Evolutionary conservation across 2,113 vertebrate species (phyloP).

Genomic region (Heterotilapia buettikoferi): DNA sequence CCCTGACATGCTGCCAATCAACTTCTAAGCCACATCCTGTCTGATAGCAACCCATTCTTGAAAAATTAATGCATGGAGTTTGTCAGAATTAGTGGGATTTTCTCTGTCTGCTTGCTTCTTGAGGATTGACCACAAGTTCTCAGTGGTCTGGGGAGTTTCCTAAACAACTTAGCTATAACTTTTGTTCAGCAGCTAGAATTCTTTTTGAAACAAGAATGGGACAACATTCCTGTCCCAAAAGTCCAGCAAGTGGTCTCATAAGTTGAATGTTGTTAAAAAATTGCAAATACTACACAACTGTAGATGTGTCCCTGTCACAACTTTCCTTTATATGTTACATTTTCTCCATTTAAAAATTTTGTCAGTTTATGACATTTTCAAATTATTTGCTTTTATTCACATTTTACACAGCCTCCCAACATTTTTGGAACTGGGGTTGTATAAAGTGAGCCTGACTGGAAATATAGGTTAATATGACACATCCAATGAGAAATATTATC

Average conservation of each 20-base stretch:
- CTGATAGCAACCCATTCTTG: neutral
- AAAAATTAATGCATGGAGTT: accelerated
- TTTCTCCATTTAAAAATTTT: neutral
- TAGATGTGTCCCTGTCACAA: neutral
- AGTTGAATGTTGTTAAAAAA: neutral
- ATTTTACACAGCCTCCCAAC: neutral
- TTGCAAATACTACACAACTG: neutral
- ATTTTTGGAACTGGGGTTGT: accelerated
- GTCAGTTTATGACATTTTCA: neutral
- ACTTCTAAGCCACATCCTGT: neutral
- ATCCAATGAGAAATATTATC: neutral
- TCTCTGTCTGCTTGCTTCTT: neutral
- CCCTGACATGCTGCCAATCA: neutral
- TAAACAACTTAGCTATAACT: accelerated
- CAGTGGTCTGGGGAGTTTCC: neutral
- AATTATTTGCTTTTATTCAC: neutral
- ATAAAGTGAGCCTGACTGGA: neutral
- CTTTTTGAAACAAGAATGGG: neutral
- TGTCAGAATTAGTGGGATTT: accelerated
- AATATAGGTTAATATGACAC: neutral
- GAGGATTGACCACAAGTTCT: neutral
- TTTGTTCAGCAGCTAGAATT: neutral
- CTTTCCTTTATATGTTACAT: neutral
- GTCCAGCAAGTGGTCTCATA: neutral
- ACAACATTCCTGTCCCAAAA: neutral